phyloP scores from a whole-genome alignment of 2,113 vertebrate species.

The Cebidichthys violaceus region DNA sequence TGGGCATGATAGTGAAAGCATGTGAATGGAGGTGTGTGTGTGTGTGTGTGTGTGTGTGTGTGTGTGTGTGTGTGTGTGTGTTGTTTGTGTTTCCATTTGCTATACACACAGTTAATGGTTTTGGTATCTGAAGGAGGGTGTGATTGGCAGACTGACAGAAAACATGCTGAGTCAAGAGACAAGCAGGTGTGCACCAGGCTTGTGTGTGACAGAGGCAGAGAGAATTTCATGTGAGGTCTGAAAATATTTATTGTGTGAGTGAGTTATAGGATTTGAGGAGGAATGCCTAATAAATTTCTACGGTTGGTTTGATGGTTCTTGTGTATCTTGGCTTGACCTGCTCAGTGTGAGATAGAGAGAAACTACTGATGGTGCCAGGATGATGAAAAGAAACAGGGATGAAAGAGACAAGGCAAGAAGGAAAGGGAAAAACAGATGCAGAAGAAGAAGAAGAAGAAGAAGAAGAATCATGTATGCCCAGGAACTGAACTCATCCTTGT shows the following conservation, averaged over 20 bases:
- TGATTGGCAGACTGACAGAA: conserved; percentile 58
- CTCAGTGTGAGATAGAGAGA: conserved; percentile 28
- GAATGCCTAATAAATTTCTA: conserved; percentile 58
- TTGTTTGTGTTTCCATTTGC: conserved; percentile 27
- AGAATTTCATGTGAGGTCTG: conserved; percentile 24
- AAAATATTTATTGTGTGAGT: conserved; percentile 65
- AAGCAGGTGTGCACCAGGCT: conserved; percentile 27
- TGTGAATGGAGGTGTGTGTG: not conserved
- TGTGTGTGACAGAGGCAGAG: conserved; percentile 3
- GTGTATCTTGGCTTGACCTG: conserved; percentile 59
- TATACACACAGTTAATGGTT: conserved; percentile 12
- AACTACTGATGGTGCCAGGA: conserved; percentile 23
- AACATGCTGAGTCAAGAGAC: conserved; percentile 50
- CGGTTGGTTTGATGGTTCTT: conserved; percentile 54
- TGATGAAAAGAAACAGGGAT: conserved; percentile 26
- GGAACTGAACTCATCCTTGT: conserved; percentile 26
- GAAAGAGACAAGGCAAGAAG: conserved; percentile 22
- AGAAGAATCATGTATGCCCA: not conserved
- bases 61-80: not conserved
- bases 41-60: conserved; percentile 3
- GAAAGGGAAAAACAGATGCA: conserved; percentile 13
- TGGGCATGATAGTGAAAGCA: not conserved
- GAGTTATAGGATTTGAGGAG: conserved; percentile 67
- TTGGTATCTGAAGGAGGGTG: conserved; percentile 30
- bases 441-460: conserved; percentile 3